Evolutionary conservation across 2,797 vertebrate species (phyloP), one percentile per base, ranked within the genome.

Genomic region (Bryconaethiops microstoma): DNA sequence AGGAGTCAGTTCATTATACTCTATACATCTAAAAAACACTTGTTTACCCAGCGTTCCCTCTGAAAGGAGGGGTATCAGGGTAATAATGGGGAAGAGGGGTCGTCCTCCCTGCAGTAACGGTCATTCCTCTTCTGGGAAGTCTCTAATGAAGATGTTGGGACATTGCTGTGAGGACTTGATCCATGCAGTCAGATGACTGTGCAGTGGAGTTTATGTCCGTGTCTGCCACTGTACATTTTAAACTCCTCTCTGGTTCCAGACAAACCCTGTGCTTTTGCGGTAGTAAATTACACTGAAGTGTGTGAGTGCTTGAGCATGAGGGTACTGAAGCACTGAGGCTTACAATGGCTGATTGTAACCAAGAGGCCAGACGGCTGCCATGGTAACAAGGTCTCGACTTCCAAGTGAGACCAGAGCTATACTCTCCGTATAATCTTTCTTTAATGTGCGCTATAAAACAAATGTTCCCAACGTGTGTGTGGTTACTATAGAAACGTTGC

Each of bases 391-490:
- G 35, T 45, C 8, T 35, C 62, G 16, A 68, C 40, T 40, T 68
- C 17, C 65, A 68, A 67, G 35, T 8, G 35, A 67, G 64, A 40
- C 29, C 64, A 17, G 2, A 12, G 1, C 13, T 39, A 64, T 17
- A n/a, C 16, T 40, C 64, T 19, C 64, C 40, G 10, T n/a, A 42
- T 67, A 67, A 68, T 68, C 65, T 21, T 10, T 68, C 40, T 68
- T 68, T 68, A 68, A 68, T 68, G 65, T 67, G 64, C n/a, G 65
- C 65, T 68, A 68, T 68, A 68, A 68, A 68, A 68, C 65, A 68
- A 68, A 68, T 40, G 65, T 40, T 68, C 65, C 65, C n/a, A 8
- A 0, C 19, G 64, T 29, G 60, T 57, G 42, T 68, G 16, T 68
- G 21, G 65, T 68, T 57, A 50, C 17, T 25, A 73, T 73, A 12